phyloP scores from a whole-genome alignment of 2,888 invertebrate species.

The Chymomyza fuscimana region DNA sequence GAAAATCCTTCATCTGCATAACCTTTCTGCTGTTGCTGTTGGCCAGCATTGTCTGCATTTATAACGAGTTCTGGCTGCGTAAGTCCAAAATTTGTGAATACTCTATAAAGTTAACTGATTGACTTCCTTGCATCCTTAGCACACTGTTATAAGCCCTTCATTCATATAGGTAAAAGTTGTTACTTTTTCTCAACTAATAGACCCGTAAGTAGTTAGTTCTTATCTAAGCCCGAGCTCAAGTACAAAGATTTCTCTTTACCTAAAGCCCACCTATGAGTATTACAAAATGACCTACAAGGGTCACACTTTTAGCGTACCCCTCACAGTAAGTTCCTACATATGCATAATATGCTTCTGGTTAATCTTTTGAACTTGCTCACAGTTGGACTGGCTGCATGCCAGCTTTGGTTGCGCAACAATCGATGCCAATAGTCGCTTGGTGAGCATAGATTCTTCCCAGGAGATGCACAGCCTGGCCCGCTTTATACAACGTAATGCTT shows the following conservation, averaged over 20 bases:
- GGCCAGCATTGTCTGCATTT: conserved; percentile 40
- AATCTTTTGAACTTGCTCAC: background rate
- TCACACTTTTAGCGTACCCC: conserved; percentile 49
- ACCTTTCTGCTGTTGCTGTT: conserved; percentile 35
- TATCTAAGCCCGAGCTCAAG: background rate
- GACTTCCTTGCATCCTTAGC: conserved; percentile 25
- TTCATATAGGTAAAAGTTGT: conserved; percentile 47
- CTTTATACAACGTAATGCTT: conserved; percentile 42
- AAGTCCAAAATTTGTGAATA: conserved; percentile 19
- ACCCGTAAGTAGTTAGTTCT: conserved; percentile 33
- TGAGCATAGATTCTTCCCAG: conserved; percentile 34
- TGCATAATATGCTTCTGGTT: background rate
- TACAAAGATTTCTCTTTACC: background rate
- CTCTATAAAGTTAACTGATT: background rate
- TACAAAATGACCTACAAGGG: conserved; percentile 55
- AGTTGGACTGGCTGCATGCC: conserved; percentile 57
- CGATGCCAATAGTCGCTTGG: conserved; percentile 36
- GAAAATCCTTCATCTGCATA: conserved; percentile 25
- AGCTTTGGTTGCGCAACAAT: conserved; percentile 56
- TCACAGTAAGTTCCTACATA: conserved; percentile 37
- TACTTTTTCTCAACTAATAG: conserved; percentile 60
- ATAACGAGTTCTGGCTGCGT: conserved; percentile 39
- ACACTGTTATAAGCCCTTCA: conserved; percentile 51
- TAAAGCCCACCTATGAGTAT: conserved; percentile 49
- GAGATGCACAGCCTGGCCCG: conserved; percentile 42